Conservation (phyloP, 2,888 invertebrate species). For the Hirtodrosophila trivittata region DNA sequence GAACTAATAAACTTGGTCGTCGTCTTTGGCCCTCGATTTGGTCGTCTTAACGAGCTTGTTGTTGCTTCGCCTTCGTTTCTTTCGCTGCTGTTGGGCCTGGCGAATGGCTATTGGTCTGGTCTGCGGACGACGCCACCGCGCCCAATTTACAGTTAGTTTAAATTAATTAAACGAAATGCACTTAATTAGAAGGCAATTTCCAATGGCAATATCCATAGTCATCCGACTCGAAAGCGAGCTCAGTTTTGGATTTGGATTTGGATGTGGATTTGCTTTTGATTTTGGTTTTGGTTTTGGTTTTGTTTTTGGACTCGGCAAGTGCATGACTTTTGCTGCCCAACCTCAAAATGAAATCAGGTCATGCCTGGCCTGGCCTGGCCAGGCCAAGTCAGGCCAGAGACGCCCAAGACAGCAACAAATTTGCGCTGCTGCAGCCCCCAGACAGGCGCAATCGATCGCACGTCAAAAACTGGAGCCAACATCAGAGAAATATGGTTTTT, state of each 20-base stretch:
- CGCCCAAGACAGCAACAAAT: conserved; percentile 63
- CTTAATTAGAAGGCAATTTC: conserved; percentile 81
- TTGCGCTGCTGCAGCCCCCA: conserved; percentile 58
- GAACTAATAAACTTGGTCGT: conserved; percentile 83
- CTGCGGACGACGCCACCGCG: conserved; percentile 63
- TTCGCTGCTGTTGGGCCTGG: conserved; percentile 34
- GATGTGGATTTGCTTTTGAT: conserved; percentile 19
- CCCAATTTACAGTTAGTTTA: conserved; percentile 82
- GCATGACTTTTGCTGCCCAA: conserved; percentile 76
- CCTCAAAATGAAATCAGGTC: conserved; percentile 72
- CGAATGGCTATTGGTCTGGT: conserved; percentile 49
- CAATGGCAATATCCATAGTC: conserved; percentile 46
- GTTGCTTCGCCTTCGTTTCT: conserved; percentile 27
- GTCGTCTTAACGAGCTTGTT: conserved; percentile 72
- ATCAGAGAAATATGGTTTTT: conserved; percentile 74
- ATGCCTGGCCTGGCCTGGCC: conserved; percentile 35
- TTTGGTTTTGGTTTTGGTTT: conserved; percentile 14
- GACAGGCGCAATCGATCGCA: conserved; percentile 79
- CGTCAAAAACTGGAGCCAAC: conserved; percentile 76
- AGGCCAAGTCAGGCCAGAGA: conserved; percentile 30
- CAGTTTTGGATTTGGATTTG: conserved; percentile 25
- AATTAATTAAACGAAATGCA: conserved; percentile 82
- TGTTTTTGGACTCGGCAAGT: conserved; percentile 51
- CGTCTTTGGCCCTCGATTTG: conserved; percentile 65
- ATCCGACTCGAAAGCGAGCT: conserved; percentile 14